These are phyloP conservation scores for Petrocephalus schoutedeni DNA, from an alignment of 2,797 vertebrate species.

Conservation along the genomic window DNA sequence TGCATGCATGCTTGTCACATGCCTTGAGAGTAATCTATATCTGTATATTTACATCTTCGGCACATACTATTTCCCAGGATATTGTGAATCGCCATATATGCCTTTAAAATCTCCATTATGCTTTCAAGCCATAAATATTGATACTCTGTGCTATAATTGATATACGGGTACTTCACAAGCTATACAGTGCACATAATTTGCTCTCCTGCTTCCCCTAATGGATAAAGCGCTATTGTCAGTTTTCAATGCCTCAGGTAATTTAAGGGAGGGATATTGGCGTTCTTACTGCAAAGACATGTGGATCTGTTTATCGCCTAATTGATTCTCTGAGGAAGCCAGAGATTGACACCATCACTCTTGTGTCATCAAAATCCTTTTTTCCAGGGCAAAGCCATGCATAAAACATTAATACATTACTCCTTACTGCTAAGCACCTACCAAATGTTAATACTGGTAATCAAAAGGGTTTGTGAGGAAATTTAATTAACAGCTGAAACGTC, in stretches of 20 bases:
- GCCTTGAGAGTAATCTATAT: neutral
- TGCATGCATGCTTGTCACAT: neutral
- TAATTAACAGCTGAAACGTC: neutral
- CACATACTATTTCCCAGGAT: neutral
- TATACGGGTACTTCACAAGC: constrained; percentile 42
- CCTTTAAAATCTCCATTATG: constrained; percentile 36
- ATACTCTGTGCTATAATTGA: constrained; percentile 28
- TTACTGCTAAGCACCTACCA: constrained; percentile 58
- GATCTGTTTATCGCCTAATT: constrained; percentile 79
- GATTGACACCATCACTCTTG: constrained; percentile 64
- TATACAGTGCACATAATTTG: constrained; percentile 47
- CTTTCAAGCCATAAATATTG: constrained; percentile 35
- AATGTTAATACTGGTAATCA: constrained; percentile 26
- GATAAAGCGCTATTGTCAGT: constrained; percentile 59
- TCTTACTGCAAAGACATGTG: constrained; percentile 59
- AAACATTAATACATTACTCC: constrained; percentile 63
- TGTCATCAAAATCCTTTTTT: constrained; percentile 61
- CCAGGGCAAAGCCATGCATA: constrained; percentile 52
- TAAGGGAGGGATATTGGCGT: constrained; percentile 61
- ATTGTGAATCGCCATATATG: constrained; percentile 19
- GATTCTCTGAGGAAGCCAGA: constrained; percentile 72
- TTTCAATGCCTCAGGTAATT: constrained; percentile 76
- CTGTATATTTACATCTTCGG: neutral
- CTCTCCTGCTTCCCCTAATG: constrained; percentile 56
- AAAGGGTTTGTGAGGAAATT: constrained; percentile 3